phyloP scores from a whole-genome alignment of 2,797 vertebrate genomes.

The Pseudopleuronectes americanus region DNA sequence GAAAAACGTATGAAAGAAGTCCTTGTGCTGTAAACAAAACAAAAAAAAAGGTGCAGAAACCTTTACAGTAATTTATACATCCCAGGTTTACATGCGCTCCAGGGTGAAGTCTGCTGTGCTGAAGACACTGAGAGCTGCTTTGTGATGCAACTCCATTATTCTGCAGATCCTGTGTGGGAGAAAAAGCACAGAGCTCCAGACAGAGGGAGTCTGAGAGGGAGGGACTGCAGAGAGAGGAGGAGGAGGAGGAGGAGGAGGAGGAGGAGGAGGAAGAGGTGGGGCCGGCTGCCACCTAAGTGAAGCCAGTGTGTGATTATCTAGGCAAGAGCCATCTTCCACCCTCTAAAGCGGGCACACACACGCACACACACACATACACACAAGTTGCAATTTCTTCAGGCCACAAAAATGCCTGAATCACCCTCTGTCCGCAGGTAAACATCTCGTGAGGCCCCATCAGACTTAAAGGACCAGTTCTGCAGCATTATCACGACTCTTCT shows the following conservation, averaged over 20 bases:
- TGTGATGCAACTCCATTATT: slow-evolving; percentile 53
- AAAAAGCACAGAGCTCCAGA: slow-evolving; percentile 44
- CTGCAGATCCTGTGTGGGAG: slow-evolving; percentile 51
- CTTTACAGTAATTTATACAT: slow-evolving; percentile 44
- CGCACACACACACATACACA: slow-evolving; percentile 31
- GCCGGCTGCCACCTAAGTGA: slow-evolving; percentile 66
- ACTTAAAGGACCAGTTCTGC: background rate
- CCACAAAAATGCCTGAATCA: slow-evolving; percentile 55
- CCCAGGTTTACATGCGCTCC: slow-evolving; percentile 31
- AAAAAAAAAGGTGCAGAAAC: slow-evolving; percentile 20
- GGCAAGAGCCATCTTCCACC: slow-evolving; percentile 67
- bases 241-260: slow-evolving; percentile 20
- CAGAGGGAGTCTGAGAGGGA: slow-evolving; percentile 46
- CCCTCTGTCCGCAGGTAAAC: slow-evolving; percentile 58
- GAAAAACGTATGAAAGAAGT: slow-evolving; percentile 65
- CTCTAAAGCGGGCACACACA: slow-evolving; percentile 19
- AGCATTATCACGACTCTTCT: background rate
- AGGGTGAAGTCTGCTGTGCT: slow-evolving; percentile 24
- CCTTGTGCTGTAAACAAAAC: slow-evolving; percentile 51
- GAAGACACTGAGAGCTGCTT: slow-evolving; percentile 55
- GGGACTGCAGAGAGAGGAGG: slow-evolving; percentile 42
- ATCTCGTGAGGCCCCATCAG: background rate
- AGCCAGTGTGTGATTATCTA: slow-evolving; percentile 74
- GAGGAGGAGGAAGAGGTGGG: slow-evolving; percentile 44
- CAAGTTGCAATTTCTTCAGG: slow-evolving; percentile 43